phyloP scores from a whole-genome alignment of 2,113 vertebrate genomes.

The Serinus canaria region DNA sequence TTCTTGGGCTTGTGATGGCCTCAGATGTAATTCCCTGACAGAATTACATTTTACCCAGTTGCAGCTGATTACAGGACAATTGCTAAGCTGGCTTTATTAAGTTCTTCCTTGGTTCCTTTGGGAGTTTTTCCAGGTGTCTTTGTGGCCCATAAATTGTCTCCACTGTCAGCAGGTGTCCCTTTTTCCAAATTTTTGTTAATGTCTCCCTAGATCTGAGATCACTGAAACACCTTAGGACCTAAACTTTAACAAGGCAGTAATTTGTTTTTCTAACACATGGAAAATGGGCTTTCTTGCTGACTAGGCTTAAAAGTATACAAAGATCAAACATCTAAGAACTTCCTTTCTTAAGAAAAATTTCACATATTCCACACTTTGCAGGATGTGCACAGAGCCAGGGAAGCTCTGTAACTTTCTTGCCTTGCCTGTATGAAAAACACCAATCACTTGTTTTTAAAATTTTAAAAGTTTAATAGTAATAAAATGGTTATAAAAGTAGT shows the following conservation, averaged over 20 bases:
- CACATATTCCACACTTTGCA: background rate
- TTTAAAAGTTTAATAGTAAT: too few relatives aligned
- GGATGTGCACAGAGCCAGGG: background rate
- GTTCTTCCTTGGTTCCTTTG: background rate
- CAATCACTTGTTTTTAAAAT: too few relatives aligned
- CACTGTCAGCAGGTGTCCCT: background rate
- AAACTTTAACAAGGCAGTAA: background rate
- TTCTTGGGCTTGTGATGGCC: background rate
- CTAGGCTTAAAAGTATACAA: background rate
- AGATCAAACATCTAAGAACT: background rate
- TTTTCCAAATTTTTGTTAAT: background rate
- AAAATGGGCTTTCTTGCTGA: background rate
- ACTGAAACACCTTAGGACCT: background rate
- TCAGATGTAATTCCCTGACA: background rate
- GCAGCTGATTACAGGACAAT: background rate
- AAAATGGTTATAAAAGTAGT: too few relatives aligned
- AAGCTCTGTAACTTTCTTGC: too few relatives aligned
- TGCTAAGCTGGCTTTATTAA: background rate
- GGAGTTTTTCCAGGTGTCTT: background rate
- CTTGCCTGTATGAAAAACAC: too few relatives aligned
- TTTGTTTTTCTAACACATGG: background rate
- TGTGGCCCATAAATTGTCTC: background rate
- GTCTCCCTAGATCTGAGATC: background rate
- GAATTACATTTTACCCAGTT: background rate
- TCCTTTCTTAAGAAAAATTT: background rate